These are phyloP conservation scores for Pilophorus perplexus DNA, from an alignment of 2,888 invertebrate species.

Conservation along the genomic window DNA sequence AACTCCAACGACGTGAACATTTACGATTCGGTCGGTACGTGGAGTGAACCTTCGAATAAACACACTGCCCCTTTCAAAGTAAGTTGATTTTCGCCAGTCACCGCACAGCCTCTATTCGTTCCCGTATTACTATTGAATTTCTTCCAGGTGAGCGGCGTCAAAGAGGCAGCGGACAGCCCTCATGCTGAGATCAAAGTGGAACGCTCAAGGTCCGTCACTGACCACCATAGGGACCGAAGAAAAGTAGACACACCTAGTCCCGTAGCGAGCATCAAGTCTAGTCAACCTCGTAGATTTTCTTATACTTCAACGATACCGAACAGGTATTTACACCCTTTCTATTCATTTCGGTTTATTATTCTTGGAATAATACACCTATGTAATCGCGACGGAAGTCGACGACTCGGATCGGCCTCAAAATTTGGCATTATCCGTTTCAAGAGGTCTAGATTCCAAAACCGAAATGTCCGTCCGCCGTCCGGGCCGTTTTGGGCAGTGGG, in stretches of 20 bases:
- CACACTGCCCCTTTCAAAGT: conserved; percentile 40
- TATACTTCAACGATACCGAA: conserved; percentile 57
- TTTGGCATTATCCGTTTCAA: no score
- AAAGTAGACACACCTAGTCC: conserved; percentile 46
- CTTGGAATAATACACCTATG: no score
- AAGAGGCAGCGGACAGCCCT: conserved; percentile 38
- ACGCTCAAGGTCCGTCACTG: conserved; percentile 52
- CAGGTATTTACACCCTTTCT: conserved; percentile 52
- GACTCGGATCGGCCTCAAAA: no score
- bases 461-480: no score
- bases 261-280: conserved; percentile 48
- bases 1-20: conserved; percentile 66
- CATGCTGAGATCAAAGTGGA: conserved; percentile 50
- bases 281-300: conserved; percentile 58
- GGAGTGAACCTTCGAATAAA: conserved; percentile 21
- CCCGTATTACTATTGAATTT: no score
- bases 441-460: no score
- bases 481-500: no score
- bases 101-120: no score
- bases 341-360: no score
- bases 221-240: conserved; percentile 51
- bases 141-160: conserved; percentile 37
- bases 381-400: no score
- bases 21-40: conserved; percentile 46
- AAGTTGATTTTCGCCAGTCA: conserved; percentile 3